Base-by-base conservation (phyloP, 2,113 vertebrate genomes). In the Pangasianodon hypophthalmus region DNA sequence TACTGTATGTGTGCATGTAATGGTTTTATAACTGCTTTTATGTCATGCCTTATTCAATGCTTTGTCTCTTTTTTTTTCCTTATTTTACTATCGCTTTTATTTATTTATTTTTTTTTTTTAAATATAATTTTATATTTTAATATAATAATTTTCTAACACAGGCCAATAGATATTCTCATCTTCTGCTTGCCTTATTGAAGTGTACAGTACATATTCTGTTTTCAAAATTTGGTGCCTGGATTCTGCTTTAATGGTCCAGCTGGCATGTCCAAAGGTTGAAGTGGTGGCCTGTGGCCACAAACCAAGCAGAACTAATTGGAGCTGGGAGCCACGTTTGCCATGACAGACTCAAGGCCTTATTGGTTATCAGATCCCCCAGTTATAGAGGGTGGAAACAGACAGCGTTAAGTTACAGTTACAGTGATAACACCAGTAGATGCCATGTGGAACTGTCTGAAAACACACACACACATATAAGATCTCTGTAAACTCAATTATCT, bases 261-360 rank as follows among this genome's bases (percentile, higher is more conserved):
- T 88, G 87, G 87, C 87, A 60, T 56, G 79, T 29, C 64, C 54
- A 69, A 84, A 80, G 84, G 81, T 85, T 86, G 37, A 85, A 81
- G 81, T 44, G 41, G 85, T 80, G 85, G 84, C 62, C 79, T 16
- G 58, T 54, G 44, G 58, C 84, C 73, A 86, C 75, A 86, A 89
- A 91, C 84, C 60, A 64, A 87, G 90, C 90, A 92, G 90, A 91
- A 92, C 91, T 91, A 92, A 92, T 92, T 91, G 87, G 88, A 41
- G 85, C 73, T 86, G 88, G 88, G 81, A 84, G 85, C 44, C 16
- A 3, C 41, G 29, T 52, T 19, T 84, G 79, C 46, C 19, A 4
- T 54, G 82, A 83, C 85, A 90, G 64, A 86, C 84, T 58, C n/a
- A 41, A 48, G 75, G 60, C 77, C 75, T 69, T 71, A 89, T 58